Evolutionary conservation across 2,113 vertebrate genomes (phyloP), one percentile per base, ranked within the genome.

Genomic region (Harpagus bidentatus): DNA sequence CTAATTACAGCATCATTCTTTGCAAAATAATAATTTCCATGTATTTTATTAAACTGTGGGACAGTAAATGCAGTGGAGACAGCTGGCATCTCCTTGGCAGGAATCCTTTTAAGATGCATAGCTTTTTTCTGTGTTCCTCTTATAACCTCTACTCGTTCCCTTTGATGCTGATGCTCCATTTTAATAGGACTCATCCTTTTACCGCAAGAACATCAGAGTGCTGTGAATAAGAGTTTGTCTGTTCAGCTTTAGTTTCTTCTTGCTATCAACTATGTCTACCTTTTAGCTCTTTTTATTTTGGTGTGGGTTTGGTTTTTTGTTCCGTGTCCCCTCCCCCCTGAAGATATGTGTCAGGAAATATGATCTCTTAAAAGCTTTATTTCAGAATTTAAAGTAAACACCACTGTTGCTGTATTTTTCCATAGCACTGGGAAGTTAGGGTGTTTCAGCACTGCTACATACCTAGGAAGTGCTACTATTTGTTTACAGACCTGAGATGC

Each of bases 131-230:
- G 0, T 87, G 62, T 47, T 67, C 42, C 52, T 96, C 87, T 92
- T 32, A 65, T 25, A 94, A 65, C 74, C 82, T 86, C 73, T 88
- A 13, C 82, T 88, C 1, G 1, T 82, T 92, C 47, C 71, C 90
- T 96, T 90, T 91, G 88, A 90, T 84, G 88, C 69, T 67, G 69
- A 80, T 95, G 72, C 88, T 90, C 53, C 11, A 1, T 56, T 96
- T 86, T 97, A 96, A 80, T 88, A 83, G 86, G 70, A 58, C 59
- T 88, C 87, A 86, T 90, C 73, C 81, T 94, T 95, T 97, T 79
- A n/a, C 82, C 6, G 11, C 47, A 63, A 15, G 70, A 88, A 86
- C 92, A 82, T 71, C 82, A 89, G 86, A 88, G 72, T 34, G 40
- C 56, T 85, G 21, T 65, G 81, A 93, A 15, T 36, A 88, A 67